phyloP scores from a whole-genome alignment of 2,113 vertebrate genomes.

The Callorhinus ursinus region DNA sequence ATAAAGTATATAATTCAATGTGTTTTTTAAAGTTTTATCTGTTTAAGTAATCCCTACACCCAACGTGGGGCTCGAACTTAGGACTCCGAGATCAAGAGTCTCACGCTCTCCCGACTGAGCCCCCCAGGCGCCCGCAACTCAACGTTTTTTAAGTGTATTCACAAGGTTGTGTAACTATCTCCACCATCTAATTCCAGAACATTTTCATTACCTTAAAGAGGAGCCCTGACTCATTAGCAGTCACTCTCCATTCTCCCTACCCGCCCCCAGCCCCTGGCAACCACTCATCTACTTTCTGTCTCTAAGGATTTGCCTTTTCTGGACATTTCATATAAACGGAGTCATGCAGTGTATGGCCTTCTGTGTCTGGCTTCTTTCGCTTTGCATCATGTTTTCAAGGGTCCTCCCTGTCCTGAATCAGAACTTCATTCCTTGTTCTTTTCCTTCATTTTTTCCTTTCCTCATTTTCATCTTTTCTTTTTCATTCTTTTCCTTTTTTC shows the following conservation, averaged over 20 bases:
- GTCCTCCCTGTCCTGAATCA: not conserved
- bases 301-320: not conserved
- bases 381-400: not conserved
- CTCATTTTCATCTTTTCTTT: slow-evolving; percentile 6
- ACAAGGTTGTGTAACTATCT: not conserved
- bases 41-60: not conserved
- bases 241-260: not conserved
- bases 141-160: not conserved
- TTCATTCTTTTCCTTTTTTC: not conserved
- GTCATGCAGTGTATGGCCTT: not conserved
- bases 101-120: not conserved
- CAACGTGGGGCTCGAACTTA: not conserved
- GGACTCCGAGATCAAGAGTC: not conserved
- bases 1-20: not conserved
- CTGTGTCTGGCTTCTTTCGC: not conserved
- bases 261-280: not conserved
- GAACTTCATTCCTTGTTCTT: not conserved
- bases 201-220: slow-evolving; percentile 12
- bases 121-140: not conserved
- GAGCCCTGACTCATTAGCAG: not conserved
- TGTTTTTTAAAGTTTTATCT: not conserved
- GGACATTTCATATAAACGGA: not conserved
- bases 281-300: not conserved
- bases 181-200: not conserved
- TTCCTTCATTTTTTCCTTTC: not conserved